Percentiles rank a stretch among this genome's conserved stretches.
Conservation (phyloP, 1,140 invertebrate genomes). For the Tenebrio molitor region DNA sequence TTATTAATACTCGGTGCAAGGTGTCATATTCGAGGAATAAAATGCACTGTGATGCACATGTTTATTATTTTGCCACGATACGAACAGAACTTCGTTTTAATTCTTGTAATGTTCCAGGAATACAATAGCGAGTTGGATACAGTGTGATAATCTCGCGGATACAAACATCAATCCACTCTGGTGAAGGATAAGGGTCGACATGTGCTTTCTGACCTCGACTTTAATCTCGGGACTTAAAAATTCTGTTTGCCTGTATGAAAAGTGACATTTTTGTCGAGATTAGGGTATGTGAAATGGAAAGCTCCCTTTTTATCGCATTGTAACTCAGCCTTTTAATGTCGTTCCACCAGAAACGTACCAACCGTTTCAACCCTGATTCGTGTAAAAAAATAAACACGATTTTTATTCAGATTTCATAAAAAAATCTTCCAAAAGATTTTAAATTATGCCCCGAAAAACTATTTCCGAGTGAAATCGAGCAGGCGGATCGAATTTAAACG, state of each 20-base stretch:
- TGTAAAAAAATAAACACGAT: too few species aligned
- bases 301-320: not conserved
- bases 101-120: not conserved
- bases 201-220: not conserved
- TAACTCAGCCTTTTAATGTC: not conserved
- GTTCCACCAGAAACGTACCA: not conserved
- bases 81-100: too few species aligned
- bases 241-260: conserved; percentile 4
- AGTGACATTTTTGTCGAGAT: conserved; percentile 3
- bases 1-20: too few species aligned
- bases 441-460: not conserved
- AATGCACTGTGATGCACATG: too few species aligned
- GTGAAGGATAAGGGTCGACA: conserved; percentile 1
- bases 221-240: conserved; percentile 1
- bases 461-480: not conserved
- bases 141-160: not conserved
- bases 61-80: too few species aligned
- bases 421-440: too few species aligned
- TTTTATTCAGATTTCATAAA: too few species aligned
- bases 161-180: not conserved
- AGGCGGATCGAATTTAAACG: not conserved
- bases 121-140: not conserved
- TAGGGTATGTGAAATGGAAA: not conserved
- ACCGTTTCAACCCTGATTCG: not conserved
- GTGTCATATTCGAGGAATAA: too few species aligned